Conservation (phyloP, 1,140 invertebrate species). For the Diuraphis noxia region DNA sequence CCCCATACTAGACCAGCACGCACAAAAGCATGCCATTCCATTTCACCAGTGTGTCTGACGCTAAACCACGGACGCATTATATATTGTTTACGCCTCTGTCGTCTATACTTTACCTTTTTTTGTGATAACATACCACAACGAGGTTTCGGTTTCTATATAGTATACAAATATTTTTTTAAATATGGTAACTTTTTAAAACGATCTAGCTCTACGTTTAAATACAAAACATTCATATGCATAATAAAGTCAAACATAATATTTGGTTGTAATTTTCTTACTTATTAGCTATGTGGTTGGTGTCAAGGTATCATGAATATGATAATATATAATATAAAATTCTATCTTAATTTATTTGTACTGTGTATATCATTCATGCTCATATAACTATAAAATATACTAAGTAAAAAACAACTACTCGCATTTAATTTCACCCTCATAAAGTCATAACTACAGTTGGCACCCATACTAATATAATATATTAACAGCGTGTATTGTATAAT, state of each 20-base stretch:
- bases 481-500: not conserved
- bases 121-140: not conserved
- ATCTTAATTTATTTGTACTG: not conserved
- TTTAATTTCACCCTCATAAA: no score
- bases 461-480: not conserved
- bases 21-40: not conserved
- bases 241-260: not conserved
- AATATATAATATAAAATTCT: not conserved
- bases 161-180: not conserved
- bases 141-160: not conserved
- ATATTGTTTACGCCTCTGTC: not conserved
- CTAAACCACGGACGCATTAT: conserved; percentile 4
- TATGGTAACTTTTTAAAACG: not conserved
- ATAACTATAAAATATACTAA: not conserved
- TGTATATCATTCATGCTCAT: not conserved
- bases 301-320: not conserved
- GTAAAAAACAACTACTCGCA: not conserved
- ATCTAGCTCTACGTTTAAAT: no score
- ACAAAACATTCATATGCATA: accelerated
- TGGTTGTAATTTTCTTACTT: not conserved
- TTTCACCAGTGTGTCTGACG: not conserved
- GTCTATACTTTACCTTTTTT: not conserved
- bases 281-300: not conserved
- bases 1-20: not conserved
- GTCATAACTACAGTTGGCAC: not conserved